Evolutionary conservation across 2,888 invertebrate species (phyloP).

Genomic region (Chironomus riparius): DNA sequence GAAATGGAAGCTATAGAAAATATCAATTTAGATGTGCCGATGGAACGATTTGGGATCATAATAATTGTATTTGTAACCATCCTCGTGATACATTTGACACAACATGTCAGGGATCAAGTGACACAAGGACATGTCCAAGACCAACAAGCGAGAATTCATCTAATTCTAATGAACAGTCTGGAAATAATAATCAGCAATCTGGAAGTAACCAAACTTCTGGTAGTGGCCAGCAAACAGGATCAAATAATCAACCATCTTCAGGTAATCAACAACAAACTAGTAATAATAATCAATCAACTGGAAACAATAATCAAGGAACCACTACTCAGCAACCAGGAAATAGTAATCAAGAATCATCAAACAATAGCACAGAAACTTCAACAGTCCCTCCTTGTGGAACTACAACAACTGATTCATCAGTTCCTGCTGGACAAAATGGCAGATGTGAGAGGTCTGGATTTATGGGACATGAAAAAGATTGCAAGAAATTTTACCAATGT

Average conservation of each 20-base stretch:
- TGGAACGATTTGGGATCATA: slow-evolving; percentile 54
- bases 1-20: slow-evolving; percentile 48
- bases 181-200: not conserved
- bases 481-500: slow-evolving; percentile 60
- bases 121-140: not conserved
- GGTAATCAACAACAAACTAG: not conserved
- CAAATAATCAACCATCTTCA: not conserved
- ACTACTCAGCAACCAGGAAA: not conserved
- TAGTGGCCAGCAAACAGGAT: not conserved
- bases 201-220: not conserved
- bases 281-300: not conserved
- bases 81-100: slow-evolving; percentile 31
- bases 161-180: not conserved
- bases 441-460: slow-evolving; percentile 43
- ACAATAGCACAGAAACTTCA: not conserved
- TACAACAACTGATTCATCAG: slow-evolving; percentile 18
- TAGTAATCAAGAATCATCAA: not conserved
- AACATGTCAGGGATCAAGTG: slow-evolving; percentile 16
- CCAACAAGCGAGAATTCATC: not conserved
- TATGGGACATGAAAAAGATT: slow-evolving; percentile 43
- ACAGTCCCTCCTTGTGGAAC: slow-evolving; percentile 28
- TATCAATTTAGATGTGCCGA: slow-evolving; percentile 58
- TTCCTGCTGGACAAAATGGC: slow-evolving; percentile 32
- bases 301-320: not conserved
- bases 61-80: slow-evolving; percentile 40